A percentile compares a stretch with the other conserved stretches of the same genome.
These are phyloP conservation scores for Reticulitermes lucifugus DNA, from an alignment of 2,888 invertebrate genomes.

Conservation along the genomic window DNA sequence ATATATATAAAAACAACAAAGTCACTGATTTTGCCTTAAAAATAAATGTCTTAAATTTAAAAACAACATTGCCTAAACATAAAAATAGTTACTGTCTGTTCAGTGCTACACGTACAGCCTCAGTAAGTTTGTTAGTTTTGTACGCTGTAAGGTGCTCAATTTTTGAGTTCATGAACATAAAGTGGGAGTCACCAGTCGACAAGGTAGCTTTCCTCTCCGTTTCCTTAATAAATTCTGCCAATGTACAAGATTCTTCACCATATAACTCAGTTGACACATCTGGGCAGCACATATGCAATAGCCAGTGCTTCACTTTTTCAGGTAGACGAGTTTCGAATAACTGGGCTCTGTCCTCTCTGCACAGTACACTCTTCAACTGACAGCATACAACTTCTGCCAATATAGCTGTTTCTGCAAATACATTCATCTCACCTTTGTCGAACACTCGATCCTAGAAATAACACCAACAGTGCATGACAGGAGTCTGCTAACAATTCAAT, in stretches of 20 bases:
- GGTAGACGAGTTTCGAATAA: not conserved
- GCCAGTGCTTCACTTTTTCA: slow-evolving; percentile 12
- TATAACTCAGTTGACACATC: not conserved
- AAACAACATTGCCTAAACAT: too few relatives aligned
- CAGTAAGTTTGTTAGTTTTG: not conserved
- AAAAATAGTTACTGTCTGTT: not conserved
- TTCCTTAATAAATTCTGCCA: slow-evolving; percentile 25
- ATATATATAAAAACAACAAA: not conserved
- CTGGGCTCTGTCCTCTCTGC: not conserved
- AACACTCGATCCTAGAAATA: slow-evolving; percentile 70
- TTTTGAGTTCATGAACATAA: not conserved
- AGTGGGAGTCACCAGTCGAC: not conserved
- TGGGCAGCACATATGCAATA: slow-evolving; percentile 7
- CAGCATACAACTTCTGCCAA: slow-evolving; percentile 59
- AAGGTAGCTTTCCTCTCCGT: not conserved
- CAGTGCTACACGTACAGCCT: not conserved
- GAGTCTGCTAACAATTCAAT: too few relatives aligned
- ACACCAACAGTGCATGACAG: not conserved
- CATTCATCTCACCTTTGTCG: slow-evolving; percentile 73
- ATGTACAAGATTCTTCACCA: not conserved
- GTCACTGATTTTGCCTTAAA: not conserved
- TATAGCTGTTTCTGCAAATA: slow-evolving; percentile 68
- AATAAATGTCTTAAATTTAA: not conserved
- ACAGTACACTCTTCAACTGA: slow-evolving; percentile 16
- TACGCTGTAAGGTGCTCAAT: not conserved